Base-by-base conservation (phyloP, 2,113 vertebrate species). In the Scopus umbretta region DNA sequence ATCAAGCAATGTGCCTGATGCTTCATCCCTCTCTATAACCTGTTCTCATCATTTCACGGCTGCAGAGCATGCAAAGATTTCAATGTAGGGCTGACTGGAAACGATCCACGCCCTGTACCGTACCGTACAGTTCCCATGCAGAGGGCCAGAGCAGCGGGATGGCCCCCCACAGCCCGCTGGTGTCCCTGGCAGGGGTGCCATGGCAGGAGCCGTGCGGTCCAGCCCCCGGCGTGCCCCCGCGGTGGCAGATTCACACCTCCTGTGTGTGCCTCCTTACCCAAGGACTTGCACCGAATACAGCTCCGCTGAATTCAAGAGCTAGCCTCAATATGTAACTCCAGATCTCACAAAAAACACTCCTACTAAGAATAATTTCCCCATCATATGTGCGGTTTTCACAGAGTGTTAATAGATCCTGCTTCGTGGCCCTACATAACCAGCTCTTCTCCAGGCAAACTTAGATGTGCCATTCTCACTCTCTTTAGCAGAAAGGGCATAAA, bases 121-220 rank as follows among this genome's bases (percentile, higher is more conserved):
- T 2, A 18, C 7, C 5, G 5, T n/a, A n/a, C n/a, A n/a, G 45
- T 40, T 49, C 32, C 74, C 45, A 29, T 42, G 34, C 58, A 16
- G 21, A 80, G 50, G 53, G 14, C 45, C 3, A 0, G 45, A 70
- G 52, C 14, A 1, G 7, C 3, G 50, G 40, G 9, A 10, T n/a
- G 38, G 13, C 27, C 78, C 56, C 17, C 3, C 13, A 0, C 36
- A 42, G 74, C 23, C 49, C 5, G 11, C 8, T 9, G 36, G 6
- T 53, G 42, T 40, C 52, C 79, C 66, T 8, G 3, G 49, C 7
- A 2, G 52, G 6, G 32, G 59, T 32, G 50, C 25, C 68, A 25
- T 1, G 0, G 21, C 30, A 30, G 6, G 13, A 67, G 23, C 45
- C 0, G 0, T 13, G 21, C 0, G 0, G 32, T 55, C 3, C 0